Evolutionary conservation across 2,888 invertebrate genomes (phyloP).

Genomic region (Lasioglossum oenotherae): DNA sequence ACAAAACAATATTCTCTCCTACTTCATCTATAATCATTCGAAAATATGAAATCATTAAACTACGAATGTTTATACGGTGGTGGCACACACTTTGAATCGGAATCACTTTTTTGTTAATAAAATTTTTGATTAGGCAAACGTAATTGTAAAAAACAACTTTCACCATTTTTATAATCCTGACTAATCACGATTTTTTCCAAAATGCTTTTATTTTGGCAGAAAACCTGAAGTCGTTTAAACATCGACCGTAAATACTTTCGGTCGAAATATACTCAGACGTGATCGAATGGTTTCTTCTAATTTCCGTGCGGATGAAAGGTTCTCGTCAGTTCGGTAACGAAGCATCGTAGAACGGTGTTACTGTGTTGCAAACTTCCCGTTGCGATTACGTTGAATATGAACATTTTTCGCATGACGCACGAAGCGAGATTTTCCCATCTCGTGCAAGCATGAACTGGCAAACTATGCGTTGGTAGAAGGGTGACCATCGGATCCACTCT

Average conservation of each 20-base stretch:
- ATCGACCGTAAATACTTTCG: too few species aligned
- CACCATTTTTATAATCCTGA: neutral
- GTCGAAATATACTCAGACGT: too few species aligned
- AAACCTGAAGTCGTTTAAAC: too few species aligned
- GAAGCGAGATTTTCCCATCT: conserved; percentile 27
- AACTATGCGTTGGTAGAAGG: conserved; percentile 61
- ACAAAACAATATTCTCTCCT: neutral
- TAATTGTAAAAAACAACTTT: neutral
- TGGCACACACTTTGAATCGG: too few species aligned
- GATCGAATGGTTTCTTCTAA: neutral
- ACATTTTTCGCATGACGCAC: neutral
- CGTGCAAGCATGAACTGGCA: conserved; percentile 41
- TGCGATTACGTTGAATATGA: neutral
- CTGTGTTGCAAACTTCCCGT: neutral
- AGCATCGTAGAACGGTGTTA: neutral
- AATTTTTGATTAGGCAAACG: neutral
- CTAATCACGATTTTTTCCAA: too few species aligned
- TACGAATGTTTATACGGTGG: neutral
- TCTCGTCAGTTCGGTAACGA: neutral
- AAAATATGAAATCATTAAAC: neutral
- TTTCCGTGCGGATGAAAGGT: neutral
- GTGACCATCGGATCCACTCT: conserved; percentile 70
- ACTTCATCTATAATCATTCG: neutral
- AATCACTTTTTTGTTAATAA: too few species aligned
- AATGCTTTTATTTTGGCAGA: too few species aligned